phyloP scores from a whole-genome alignment of 1,140 invertebrate genomes.

The Drosophila watanabei region DNA sequence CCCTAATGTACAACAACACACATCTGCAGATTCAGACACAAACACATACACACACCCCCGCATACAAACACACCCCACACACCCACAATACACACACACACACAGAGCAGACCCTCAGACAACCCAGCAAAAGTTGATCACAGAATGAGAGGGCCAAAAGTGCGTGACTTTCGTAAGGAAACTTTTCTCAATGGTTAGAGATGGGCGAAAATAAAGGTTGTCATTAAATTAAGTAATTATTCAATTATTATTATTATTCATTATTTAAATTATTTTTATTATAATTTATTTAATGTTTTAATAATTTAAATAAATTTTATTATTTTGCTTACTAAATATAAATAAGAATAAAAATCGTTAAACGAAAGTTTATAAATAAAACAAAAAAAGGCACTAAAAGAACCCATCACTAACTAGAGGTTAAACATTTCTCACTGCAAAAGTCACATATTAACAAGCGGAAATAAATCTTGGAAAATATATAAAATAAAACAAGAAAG shows the following conservation, averaged over 20 bases:
- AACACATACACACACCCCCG: constrained; percentile 14
- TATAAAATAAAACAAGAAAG: too few species aligned
- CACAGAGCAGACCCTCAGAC: constrained; percentile 18
- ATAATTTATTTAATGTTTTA: not conserved
- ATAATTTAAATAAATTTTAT: not conserved
- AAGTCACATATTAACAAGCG: not conserved
- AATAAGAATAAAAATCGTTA: too few species aligned
- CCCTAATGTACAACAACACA: constrained; percentile 68
- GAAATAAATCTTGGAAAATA: too few species aligned
- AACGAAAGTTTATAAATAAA: too few species aligned
- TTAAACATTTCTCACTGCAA: too few species aligned
- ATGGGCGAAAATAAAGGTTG: not conserved
- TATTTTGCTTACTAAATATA: too few species aligned
- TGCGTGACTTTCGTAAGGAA: constrained; percentile 65
- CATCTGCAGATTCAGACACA: constrained; percentile 4
- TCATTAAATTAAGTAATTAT: not conserved
- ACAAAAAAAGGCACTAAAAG: too few species aligned
- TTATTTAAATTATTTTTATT: too few species aligned
- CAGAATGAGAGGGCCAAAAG: constrained; percentile 65
- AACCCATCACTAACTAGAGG: not conserved
- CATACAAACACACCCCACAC: constrained; percentile 4
- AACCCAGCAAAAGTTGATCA: constrained; percentile 61
- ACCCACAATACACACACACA: constrained; percentile 1
- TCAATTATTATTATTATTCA: not conserved
- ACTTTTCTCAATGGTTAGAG: constrained; percentile 42